A percentile compares a stretch with the other conserved stretches of the same genome.
These are phyloP conservation scores for Anoplolepis gracilipes DNA, from an alignment of 1,140 invertebrate genomes.

Conservation along the genomic window DNA sequence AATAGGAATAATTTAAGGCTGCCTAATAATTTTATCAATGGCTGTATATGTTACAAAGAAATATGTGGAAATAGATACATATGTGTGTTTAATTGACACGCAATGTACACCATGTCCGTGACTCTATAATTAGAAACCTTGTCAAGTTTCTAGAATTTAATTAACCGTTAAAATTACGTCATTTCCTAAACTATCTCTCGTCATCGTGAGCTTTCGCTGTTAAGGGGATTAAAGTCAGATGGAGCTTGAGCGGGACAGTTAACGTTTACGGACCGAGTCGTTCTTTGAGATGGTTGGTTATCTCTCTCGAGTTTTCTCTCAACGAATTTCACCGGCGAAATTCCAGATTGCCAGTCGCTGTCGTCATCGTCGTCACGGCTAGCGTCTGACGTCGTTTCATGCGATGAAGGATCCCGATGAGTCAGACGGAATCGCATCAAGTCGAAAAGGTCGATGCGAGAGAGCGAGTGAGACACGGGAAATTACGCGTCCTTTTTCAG, in stretches of 20 bases:
- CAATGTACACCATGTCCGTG: not conserved
- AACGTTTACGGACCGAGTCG: not conserved
- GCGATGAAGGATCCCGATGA: constrained; percentile 14
- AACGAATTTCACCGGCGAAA: not conserved
- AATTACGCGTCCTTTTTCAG: constrained; percentile 1
- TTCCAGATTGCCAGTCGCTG: not conserved
- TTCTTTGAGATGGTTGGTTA: not conserved
- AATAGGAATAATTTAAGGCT: too few relatives aligned
- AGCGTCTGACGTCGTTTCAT: not conserved
- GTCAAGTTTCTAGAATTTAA: not conserved
- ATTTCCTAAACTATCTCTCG: not conserved
- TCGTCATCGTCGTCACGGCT: not conserved
- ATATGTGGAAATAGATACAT: not conserved
- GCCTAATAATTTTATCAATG: too few relatives aligned
- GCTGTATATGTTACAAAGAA: not conserved
- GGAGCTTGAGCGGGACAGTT: constrained; percentile 8
- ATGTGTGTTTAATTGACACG: not conserved
- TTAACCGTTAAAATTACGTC: constrained; percentile 18
- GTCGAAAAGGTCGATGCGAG: not conserved
- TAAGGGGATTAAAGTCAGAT: constrained; percentile 17
- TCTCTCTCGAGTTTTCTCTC: not conserved
- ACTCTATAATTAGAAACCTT: too few relatives aligned
- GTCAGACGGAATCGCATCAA: constrained; percentile 19
- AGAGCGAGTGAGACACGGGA: not conserved
- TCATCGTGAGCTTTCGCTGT: not conserved